These are phyloP conservation scores for Phocides pigmalion DNA, from an alignment of 1,140 invertebrate genomes.

Conservation along the genomic window DNA sequence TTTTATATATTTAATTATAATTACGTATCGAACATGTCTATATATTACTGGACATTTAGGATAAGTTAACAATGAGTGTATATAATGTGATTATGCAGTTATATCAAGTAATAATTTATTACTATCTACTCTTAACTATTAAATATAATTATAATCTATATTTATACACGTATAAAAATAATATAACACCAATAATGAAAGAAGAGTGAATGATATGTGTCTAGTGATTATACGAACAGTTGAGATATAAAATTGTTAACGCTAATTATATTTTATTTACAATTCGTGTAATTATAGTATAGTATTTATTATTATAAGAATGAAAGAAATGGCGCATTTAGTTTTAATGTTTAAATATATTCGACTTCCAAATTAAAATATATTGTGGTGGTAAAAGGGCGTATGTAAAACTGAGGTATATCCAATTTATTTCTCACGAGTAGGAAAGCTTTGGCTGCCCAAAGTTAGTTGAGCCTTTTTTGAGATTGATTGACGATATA, in stretches of 20 bases:
- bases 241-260: slow-evolving; percentile 73
- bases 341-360: neutral
- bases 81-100: slow-evolving; percentile 14
- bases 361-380: too few species aligned
- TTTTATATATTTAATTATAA: slow-evolving; percentile 25
- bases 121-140: slow-evolving; percentile 65
- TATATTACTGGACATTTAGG: slow-evolving; percentile 24
- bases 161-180: slow-evolving; percentile 69
- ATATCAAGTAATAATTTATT: slow-evolving; percentile 45
- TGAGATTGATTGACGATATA: too few species aligned
- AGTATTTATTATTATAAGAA: slow-evolving; percentile 5
- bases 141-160: slow-evolving; percentile 53
- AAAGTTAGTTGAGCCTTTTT: too few species aligned
- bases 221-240: slow-evolving; percentile 65
- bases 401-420: too few species aligned
- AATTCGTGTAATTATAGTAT: slow-evolving; percentile 20
- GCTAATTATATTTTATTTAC: slow-evolving; percentile 49
- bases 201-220: slow-evolving; percentile 77
- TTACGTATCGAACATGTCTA: slow-evolving; percentile 26
- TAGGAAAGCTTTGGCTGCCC: too few species aligned
- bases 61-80: slow-evolving; percentile 26
- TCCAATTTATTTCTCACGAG: too few species aligned
- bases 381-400: too few species aligned
- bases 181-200: slow-evolving; percentile 71
- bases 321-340: neutral